A percentile compares a stretch with the other conserved stretches of the same genome.
phyloP scores from a whole-genome alignment of 2,888 invertebrate genomes.

The Synergus gifuensis region DNA sequence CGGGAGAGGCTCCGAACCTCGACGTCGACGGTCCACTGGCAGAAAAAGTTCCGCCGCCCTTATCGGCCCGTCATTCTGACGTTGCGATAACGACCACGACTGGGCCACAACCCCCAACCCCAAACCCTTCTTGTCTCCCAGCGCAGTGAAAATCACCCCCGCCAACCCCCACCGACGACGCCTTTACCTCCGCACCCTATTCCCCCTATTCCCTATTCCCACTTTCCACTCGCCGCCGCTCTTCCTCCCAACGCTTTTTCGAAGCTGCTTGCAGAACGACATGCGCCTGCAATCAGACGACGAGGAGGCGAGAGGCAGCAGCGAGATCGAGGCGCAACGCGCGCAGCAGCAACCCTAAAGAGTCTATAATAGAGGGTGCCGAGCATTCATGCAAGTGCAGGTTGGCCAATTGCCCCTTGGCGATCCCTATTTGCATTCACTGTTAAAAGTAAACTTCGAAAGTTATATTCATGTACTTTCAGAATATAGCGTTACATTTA shows the following conservation, averaged over 20 bases:
- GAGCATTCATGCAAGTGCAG: background rate
- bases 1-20: constrained; percentile 1
- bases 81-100: constrained; percentile 54
- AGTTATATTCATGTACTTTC: too few species aligned
- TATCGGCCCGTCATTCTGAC: constrained; percentile 66
- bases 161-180: constrained; percentile 21
- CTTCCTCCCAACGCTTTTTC: background rate
- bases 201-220: background rate
- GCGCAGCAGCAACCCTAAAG: background rate
- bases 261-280: background rate
- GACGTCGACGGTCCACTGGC: constrained; percentile 7
- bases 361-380: background rate
- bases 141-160: constrained; percentile 54
- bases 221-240: background rate
- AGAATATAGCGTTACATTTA: too few species aligned
- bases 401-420: background rate
- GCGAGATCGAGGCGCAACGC: background rate
- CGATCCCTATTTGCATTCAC: too few species aligned
- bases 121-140: background rate
- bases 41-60: constrained; percentile 33
- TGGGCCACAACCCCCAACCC: background rate
- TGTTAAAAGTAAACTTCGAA: too few species aligned
- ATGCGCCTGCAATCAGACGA: background rate
- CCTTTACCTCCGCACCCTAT: background rate
- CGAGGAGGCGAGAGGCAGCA: too few species aligned